Percentiles rank a stretch among this genome's conserved stretches.
Evolutionary conservation across 1,140 invertebrate genomes (phyloP).

Genomic region (Harlomillsia oculata): DNA sequence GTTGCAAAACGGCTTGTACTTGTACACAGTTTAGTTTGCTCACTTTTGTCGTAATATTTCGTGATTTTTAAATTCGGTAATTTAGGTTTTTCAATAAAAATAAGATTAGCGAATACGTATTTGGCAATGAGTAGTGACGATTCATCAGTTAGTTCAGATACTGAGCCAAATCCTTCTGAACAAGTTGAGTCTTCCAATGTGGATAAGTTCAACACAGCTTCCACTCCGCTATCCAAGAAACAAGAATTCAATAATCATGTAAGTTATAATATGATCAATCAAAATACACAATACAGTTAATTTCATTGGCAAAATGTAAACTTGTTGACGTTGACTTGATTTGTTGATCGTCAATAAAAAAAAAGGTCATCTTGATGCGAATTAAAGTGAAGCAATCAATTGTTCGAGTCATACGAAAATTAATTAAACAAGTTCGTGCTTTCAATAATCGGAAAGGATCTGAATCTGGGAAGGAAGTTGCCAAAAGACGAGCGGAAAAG

Average conservation of each 20-base stretch:
- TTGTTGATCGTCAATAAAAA: too few relatives aligned
- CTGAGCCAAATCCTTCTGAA: too few relatives aligned
- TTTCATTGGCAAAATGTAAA: neutral
- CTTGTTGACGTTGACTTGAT: neutral
- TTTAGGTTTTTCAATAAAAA: too few relatives aligned
- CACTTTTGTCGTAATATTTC: too few relatives aligned
- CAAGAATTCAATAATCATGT: constrained; percentile 34
- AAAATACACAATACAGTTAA: neutral
- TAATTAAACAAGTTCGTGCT: constrained; percentile 20
- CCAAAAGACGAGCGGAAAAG: constrained; percentile 24
- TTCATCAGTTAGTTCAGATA: too few relatives aligned
- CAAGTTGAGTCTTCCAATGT: too few relatives aligned
- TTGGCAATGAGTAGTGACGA: too few relatives aligned
- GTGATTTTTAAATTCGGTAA: too few relatives aligned
- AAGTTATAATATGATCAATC: constrained; percentile 13
- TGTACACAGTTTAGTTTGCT: too few relatives aligned
- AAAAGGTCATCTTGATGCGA: constrained; percentile 30
- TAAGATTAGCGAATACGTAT: too few relatives aligned
- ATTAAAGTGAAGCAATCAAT: constrained; percentile 15
- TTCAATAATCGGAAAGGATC: constrained; percentile 28
- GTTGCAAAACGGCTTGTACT: too few relatives aligned
- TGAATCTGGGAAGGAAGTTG: constrained; percentile 11
- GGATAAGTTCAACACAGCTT: too few relatives aligned
- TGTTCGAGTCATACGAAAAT: constrained; percentile 31
- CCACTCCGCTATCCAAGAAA: constrained; percentile 23